Conservation (phyloP, 2,888 invertebrate species). For the Chloroclystis v-ata region DNA sequence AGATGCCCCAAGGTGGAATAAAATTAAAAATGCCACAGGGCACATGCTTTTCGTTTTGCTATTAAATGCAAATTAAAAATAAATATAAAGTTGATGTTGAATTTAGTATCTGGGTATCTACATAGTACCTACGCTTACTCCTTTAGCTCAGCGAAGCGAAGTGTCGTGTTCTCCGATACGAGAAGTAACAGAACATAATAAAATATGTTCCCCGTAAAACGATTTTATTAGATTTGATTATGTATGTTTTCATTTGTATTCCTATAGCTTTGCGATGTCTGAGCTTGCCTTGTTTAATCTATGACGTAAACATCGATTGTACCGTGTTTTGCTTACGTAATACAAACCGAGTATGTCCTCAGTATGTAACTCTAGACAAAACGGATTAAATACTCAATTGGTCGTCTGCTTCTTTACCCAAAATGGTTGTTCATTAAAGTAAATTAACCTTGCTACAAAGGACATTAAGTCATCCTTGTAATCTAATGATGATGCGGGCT, state of each 20-base stretch:
- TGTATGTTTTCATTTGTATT: constrained; percentile 11
- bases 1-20: too few relatives aligned
- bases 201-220: too few relatives aligned
- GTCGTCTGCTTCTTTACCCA: constrained; percentile 17
- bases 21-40: too few relatives aligned
- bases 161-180: too few relatives aligned
- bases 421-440: constrained; percentile 27
- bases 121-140: too few relatives aligned
- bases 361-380: not conserved
- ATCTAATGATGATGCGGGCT: constrained; percentile 1
- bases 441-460: constrained; percentile 25
- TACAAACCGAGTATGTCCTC: not conserved
- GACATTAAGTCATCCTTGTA: constrained; percentile 14
- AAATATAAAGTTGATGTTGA: too few relatives aligned
- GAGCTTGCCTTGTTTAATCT: constrained; percentile 7
- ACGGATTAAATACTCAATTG: constrained; percentile 10
- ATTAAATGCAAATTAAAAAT: too few relatives aligned
- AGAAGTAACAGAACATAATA: too few relatives aligned
- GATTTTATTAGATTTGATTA: too few relatives aligned
- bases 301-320: constrained; percentile 8
- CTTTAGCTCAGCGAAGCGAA: too few relatives aligned
- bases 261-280: not conserved
- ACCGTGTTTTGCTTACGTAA: constrained; percentile 1
- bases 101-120: too few relatives aligned
- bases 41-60: too few relatives aligned